Evolutionary conservation across 1,140 invertebrate genomes (phyloP), one percentile per base, ranked within the genome.

Genomic region (Contarinia nasturtii): DNA sequence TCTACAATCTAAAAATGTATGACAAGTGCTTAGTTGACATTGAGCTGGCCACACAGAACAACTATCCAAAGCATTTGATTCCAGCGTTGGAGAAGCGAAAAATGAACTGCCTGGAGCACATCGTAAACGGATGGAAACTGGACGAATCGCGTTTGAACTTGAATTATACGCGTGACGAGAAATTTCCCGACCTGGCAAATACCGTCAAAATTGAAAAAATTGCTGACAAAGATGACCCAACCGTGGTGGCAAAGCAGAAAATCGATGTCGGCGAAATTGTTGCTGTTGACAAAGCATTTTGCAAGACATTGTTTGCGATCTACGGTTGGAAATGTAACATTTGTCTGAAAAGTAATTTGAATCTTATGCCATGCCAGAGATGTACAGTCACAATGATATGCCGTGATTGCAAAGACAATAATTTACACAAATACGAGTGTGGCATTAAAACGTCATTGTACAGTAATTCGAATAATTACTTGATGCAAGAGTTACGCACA

Each of bases 1-100:
- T 80, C n/a, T 77, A 73, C 56, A 64, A 73, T 51, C 57, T 76
- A 49, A 63, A 71, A 47, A 70, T 76, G 40, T 79, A 72, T 61
- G 51, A 68, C 15, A 72, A 77, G 50, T 76, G 77, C 55, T 45
- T 82, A 19, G 53, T 64, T 48, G 75, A 77, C 57, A 72, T 76
- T 49, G 55, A 71, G 33, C 54, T 54, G 48, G 67, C 74, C 14
- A 60, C 72, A 22, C 51, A 63, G 49, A 58, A 66, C 33, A 58
- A 69, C 49, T 72, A 71, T 55, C 72, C 73, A 34, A 58, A 67
- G 20, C 57, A 65, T 20, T 52, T 76, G 44, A 63, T 65, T 48
- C 63, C 67, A 34, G 76, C 75, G 58, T 52, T 77, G 22, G 51
- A 61, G 47, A 69, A 70, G 54, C 65, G 74, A 42, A 60, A 67